phyloP scores from a whole-genome alignment of 2,113 vertebrate species.

The Henicopernis longicauda region DNA sequence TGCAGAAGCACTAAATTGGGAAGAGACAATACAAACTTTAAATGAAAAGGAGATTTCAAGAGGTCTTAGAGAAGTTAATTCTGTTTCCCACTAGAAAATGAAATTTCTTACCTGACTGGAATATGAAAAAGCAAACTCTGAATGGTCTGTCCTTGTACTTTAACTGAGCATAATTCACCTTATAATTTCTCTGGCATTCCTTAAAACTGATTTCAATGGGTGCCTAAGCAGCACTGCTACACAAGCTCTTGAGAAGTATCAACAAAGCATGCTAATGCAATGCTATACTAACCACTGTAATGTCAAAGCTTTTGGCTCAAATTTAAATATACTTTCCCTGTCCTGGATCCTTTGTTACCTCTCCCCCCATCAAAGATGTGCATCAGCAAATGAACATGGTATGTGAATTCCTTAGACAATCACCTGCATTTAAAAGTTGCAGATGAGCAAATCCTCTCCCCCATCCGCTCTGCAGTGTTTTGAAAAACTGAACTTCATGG shows the following conservation, averaged over 20 bases:
- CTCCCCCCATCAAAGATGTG: background rate
- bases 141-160: background rate
- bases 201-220: background rate
- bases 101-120: background rate
- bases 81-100: constrained; percentile 4
- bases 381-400: background rate
- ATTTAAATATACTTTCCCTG: background rate
- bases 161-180: background rate
- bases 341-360: background rate
- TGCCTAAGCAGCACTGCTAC: background rate
- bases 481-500: background rate
- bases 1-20: background rate
- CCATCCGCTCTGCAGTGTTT: background rate
- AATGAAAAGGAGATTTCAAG: constrained; percentile 16
- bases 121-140: background rate
- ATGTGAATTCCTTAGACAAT: background rate
- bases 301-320: background rate
- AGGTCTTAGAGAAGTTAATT: constrained; percentile 24
- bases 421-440: background rate
- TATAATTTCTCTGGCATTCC: background rate
- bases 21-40: constrained; percentile 7
- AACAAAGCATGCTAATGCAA: background rate
- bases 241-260: background rate
- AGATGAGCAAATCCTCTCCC: background rate
- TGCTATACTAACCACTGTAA: background rate